Conservation (phyloP, 1,140 invertebrate genomes). For the Drosophila takahashii region DNA sequence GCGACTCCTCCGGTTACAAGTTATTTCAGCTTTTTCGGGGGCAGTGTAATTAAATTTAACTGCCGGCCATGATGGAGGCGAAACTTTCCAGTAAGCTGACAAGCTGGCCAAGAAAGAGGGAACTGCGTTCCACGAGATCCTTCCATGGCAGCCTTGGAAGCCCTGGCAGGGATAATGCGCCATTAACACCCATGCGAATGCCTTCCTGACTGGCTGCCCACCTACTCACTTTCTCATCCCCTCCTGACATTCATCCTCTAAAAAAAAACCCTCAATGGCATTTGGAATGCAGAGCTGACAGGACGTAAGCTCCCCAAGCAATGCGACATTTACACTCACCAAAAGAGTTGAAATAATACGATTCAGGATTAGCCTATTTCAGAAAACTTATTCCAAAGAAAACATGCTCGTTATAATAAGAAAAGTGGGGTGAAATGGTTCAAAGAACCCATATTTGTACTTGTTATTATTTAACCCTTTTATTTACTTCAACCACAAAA, state of each 20-base stretch:
- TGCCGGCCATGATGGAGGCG: conserved; percentile 50
- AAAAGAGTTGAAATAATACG: neutral
- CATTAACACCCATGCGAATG: conserved; percentile 36
- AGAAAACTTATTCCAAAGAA: neutral
- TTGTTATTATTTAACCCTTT: no score
- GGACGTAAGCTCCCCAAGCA: conserved; percentile 15
- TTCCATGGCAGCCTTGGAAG: neutral
- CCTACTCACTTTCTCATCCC: neutral
- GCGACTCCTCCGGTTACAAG: conserved; percentile 55
- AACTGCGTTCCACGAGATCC: conserved; percentile 28
- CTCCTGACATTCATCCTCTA: conserved; percentile 16
- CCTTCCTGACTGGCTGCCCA: conserved; percentile 5
- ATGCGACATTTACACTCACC: conserved; percentile 4
- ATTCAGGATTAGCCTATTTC: neutral
- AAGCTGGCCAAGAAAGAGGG: conserved; percentile 19
- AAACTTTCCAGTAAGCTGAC: conserved; percentile 36
- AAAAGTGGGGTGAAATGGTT: neutral
- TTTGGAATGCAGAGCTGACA: conserved; percentile 37
- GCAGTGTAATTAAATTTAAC: conserved; percentile 80
- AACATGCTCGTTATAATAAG: neutral
- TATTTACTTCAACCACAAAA: no score
- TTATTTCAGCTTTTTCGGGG: conserved; percentile 49
- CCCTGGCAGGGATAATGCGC: conserved; percentile 32
- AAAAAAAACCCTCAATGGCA: conserved; percentile 3
- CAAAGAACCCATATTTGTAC: no score